Percentiles rank a stretch among this genome's conserved stretches.
Conservation (phyloP, 2,113 vertebrate species). For the Otis tarda region DNA sequence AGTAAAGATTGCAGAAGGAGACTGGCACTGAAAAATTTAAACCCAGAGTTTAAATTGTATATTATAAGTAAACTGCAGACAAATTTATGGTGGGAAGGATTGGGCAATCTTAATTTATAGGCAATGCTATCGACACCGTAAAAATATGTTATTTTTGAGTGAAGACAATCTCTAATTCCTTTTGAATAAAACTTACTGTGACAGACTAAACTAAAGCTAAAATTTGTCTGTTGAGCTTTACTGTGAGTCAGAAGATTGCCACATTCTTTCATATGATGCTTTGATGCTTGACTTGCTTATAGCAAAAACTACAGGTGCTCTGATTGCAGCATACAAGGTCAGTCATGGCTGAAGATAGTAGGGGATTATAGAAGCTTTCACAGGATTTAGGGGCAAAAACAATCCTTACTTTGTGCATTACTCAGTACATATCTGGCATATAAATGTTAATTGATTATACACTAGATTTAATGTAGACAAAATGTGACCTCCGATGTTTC, state of each 20-base stretch:
- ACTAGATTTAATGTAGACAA: conserved; percentile 66
- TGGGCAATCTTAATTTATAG: background rate
- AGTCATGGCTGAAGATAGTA: conserved; percentile 46
- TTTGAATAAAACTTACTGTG: conserved; percentile 10
- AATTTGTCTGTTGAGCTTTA: background rate
- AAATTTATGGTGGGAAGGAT: background rate
- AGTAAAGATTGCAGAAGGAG: background rate
- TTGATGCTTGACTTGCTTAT: conserved; percentile 36
- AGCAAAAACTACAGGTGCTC: conserved; percentile 34
- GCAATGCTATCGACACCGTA: background rate
- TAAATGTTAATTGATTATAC: conserved; percentile 70
- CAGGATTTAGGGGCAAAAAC: conserved; percentile 35
- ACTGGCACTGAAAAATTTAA: background rate
- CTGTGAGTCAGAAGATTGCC: conserved; percentile 6
- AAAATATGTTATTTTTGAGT: background rate
- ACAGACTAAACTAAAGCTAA: conserved; percentile 15
- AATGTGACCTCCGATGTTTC: conserved; percentile 61
- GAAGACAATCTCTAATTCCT: background rate
- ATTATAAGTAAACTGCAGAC: background rate
- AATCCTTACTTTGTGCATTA: conserved; percentile 51
- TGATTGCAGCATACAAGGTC: conserved; percentile 19
- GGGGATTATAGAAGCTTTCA: conserved; percentile 39
- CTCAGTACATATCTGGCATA: conserved; percentile 62
- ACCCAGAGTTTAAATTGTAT: background rate
- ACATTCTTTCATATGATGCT: background rate